Evolutionary conservation across 2,113 vertebrate species (phyloP).

Genomic region (Ceyx cyanopectus): DNA sequence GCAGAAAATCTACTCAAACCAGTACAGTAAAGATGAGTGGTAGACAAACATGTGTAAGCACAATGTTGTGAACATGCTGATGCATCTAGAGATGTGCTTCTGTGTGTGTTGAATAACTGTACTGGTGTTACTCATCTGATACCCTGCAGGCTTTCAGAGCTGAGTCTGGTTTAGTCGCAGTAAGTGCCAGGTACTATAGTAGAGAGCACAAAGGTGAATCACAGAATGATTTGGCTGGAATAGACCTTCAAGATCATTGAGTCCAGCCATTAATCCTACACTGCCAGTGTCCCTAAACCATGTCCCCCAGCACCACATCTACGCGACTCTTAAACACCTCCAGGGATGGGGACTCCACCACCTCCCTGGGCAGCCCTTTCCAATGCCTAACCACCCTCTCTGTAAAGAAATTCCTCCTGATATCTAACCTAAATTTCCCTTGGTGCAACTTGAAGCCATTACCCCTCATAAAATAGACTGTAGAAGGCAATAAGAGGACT

Average conservation of each 20-base stretch:
- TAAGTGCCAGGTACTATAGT: not conserved
- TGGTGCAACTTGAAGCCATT: too few species aligned
- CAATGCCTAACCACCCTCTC: too few species aligned
- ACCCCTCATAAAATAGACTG: not conserved
- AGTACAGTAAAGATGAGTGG: not conserved
- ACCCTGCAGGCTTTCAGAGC: not conserved
- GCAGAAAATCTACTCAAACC: not conserved
- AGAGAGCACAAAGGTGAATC: not conserved
- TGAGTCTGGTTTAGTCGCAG: not conserved
- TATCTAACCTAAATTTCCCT: too few species aligned
- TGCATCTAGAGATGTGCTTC: not conserved
- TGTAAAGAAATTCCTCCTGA: too few species aligned
- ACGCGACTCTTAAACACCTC: too few species aligned
- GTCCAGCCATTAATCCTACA: too few species aligned
- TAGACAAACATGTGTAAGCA: not conserved
- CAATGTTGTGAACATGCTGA: not conserved
- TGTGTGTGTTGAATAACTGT: not conserved
- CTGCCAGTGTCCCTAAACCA: too few species aligned
- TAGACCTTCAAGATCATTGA: too few species aligned
- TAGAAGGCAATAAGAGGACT: not conserved
- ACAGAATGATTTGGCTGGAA: too few species aligned
- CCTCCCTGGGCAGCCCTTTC: too few species aligned
- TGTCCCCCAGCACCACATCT: too few species aligned
- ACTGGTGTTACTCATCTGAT: not conserved
- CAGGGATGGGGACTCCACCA: too few species aligned